Evolutionary conservation across 2,797 vertebrate species (phyloP).

Genomic region (Champsocephalus esox): DNA sequence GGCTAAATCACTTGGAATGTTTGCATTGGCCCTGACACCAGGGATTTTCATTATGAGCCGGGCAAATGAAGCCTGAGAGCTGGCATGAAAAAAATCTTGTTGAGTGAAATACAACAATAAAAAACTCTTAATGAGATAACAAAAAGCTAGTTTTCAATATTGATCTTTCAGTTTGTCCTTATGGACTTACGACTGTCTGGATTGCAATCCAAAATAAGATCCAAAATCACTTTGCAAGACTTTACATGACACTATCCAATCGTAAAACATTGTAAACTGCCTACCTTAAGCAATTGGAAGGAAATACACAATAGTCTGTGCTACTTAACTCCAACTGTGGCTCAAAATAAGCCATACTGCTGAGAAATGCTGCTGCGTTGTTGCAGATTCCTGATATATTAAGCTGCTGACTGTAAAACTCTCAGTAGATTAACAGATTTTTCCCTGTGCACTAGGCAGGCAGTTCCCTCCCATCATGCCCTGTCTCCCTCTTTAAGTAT

Average conservation of each 20-base stretch:
- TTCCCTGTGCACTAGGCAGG: conserved; percentile 57
- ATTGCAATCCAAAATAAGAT: conserved; percentile 4
- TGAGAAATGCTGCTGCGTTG: conserved; percentile 36
- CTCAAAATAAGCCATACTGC: neutral
- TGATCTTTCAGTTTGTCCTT: conserved; percentile 20
- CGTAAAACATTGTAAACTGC: neutral
- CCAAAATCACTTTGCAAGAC: neutral
- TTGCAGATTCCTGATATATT: conserved; percentile 50
- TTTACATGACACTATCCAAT: neutral
- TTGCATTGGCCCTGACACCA: conserved; percentile 47
- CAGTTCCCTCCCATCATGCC: conserved; percentile 74
- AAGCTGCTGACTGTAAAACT: conserved; percentile 50
- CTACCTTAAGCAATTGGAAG: neutral
- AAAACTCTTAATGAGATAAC: conserved; percentile 47
- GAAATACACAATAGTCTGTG: conserved; percentile 8
- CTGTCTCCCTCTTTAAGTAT: conserved; percentile 77
- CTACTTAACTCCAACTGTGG: conserved; percentile 21
- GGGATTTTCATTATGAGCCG: conserved; percentile 59
- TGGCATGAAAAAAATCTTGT: conserved; percentile 38
- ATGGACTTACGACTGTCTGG: conserved; percentile 19
- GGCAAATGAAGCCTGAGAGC: conserved; percentile 39
- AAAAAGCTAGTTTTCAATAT: conserved; percentile 16
- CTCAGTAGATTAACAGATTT: conserved; percentile 57
- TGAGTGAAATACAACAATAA: conserved; percentile 36
- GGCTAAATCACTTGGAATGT: conserved; percentile 75